Conservation (phyloP, 1,140 invertebrate genomes). For the Drosophila equinoxialis region DNA sequence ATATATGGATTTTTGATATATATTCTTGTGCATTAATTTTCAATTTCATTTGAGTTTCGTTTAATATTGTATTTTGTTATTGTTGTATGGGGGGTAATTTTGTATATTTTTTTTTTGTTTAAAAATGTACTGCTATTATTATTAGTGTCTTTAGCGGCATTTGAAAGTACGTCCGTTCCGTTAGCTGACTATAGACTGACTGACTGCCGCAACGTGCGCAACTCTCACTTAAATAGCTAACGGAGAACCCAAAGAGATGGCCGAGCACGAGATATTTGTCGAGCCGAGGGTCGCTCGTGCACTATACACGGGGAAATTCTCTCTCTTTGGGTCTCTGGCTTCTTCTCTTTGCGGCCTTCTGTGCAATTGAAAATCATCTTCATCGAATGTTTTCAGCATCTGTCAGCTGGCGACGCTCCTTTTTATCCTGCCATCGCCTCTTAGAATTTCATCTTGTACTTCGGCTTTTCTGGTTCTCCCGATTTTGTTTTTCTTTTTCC, state of each 20-base stretch:
- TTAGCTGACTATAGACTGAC: constrained; percentile 74
- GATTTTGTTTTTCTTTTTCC: constrained; percentile 14
- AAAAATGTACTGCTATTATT: constrained; percentile 7
- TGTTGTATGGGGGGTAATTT: background rate
- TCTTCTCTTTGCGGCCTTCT: background rate
- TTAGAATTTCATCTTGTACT: constrained; percentile 40
- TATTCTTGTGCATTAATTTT: background rate
- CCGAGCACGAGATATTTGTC: constrained; percentile 7
- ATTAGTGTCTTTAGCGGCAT: constrained; percentile 16
- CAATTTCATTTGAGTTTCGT: background rate
- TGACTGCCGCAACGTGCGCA: constrained; percentile 77
- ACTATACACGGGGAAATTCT: constrained; percentile 36
- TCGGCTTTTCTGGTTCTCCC: constrained; percentile 34
- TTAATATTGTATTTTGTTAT: background rate
- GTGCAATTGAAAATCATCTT: constrained; percentile 21
- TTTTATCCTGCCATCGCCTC: constrained; percentile 41
- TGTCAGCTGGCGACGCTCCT: constrained; percentile 51
- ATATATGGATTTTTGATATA: background rate
- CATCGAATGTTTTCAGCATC: constrained; percentile 48
- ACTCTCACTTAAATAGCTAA: constrained; percentile 73
- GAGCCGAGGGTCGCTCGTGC: background rate
- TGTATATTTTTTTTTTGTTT: background rate
- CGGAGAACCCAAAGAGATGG: constrained; percentile 26
- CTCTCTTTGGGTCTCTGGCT: constrained; percentile 16
- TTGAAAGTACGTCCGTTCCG: constrained; percentile 38